Evolutionary conservation across 2,797 vertebrate species (phyloP).

Genomic region (Phoeniculus purpureus): DNA sequence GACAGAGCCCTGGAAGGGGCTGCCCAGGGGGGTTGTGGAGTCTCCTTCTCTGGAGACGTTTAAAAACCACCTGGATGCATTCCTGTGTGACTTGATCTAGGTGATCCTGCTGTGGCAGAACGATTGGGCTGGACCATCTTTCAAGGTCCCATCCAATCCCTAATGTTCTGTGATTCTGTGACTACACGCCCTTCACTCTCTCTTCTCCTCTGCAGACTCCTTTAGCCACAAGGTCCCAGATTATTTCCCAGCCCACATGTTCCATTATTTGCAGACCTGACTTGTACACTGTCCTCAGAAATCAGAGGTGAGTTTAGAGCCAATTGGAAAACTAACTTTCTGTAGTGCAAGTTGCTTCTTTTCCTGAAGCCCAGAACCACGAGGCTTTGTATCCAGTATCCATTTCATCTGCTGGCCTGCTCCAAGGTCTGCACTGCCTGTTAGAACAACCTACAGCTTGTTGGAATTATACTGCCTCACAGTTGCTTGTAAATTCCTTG

Average conservation of each 20-base stretch:
- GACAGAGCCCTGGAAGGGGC: no score
- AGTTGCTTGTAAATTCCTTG: not conserved
- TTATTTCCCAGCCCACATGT: not conserved
- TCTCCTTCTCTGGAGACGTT: no score
- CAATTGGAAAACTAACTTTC: not conserved
- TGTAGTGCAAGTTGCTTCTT: not conserved
- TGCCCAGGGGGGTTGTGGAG: no score
- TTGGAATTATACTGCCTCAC: not conserved
- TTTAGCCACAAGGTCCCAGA: not conserved
- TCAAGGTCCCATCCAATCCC: no score
- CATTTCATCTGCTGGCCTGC: not conserved
- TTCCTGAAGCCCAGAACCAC: not conserved
- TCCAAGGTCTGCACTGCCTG: not conserved
- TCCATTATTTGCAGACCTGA: not conserved
- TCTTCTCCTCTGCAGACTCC: not conserved
- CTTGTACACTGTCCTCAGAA: not conserved
- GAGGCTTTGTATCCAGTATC: not conserved
- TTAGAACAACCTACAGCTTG: not conserved
- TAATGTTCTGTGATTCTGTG: no score
- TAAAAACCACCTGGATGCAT: no score
- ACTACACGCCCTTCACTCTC: no score
- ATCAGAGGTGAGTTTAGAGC: not conserved
- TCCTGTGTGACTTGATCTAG: no score
- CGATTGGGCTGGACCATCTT: no score
- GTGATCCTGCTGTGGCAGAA: no score